phyloP scores from a whole-genome alignment of 2,797 vertebrate genomes.

The Enteromius thamalakanensis region DNA sequence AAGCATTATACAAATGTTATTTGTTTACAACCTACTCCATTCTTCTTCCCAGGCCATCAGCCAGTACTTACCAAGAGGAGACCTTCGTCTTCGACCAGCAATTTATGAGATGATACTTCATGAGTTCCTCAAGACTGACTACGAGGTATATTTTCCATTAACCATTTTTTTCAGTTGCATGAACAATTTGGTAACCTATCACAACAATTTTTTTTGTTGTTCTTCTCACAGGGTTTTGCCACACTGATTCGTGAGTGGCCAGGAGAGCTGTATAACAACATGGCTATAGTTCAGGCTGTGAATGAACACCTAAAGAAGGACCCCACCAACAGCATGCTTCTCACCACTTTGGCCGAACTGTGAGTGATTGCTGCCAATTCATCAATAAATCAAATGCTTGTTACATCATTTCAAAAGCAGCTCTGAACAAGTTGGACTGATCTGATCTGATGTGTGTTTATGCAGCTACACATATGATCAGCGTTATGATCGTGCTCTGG shows the following conservation, averaged over 20 bases:
- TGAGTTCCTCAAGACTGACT: conserved; percentile 96
- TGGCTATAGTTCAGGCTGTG: conserved; percentile 94
- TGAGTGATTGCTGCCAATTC: conserved; percentile 72
- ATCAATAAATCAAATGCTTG: neutral
- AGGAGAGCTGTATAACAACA: conserved; percentile 96
- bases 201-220: neutral
- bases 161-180: neutral
- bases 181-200: neutral
- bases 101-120: conserved; percentile 99
- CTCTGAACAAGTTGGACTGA: neutral
- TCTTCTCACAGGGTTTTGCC: conserved; percentile 86
- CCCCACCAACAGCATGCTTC: conserved; percentile 86
- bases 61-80: conserved; percentile 93
- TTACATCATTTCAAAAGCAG: neutral
- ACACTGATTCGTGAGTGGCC: conserved; percentile 95
- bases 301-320: conserved; percentile 91
- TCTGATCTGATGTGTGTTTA: neutral
- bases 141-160: conserved; percentile 80
- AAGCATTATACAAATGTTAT: neutral
- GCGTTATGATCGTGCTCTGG: conserved; percentile 93
- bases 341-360: conserved; percentile 94
- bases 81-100: conserved; percentile 91
- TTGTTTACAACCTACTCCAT: neutral
- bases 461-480: conserved; percentile 95
- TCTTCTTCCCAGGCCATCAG: conserved; percentile 88